Base-by-base conservation (phyloP, 2,797 vertebrate species). In the Psittacula echo region DNA sequence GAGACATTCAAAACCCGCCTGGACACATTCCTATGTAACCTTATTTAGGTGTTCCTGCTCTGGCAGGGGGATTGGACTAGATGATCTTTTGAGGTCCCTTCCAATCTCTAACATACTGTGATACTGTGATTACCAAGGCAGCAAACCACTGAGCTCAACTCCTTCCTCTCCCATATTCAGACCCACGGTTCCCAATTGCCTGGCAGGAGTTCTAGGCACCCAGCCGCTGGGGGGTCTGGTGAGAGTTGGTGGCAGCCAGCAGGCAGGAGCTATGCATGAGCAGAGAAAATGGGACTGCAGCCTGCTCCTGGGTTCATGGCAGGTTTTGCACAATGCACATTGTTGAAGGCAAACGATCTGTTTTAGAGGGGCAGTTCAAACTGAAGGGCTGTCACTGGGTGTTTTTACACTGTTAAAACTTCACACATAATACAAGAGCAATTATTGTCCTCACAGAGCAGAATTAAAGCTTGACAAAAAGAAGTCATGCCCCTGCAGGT, bases 381-480 rank as follows among this genome's bases (percentile, higher is more conserved):
- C 23, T 18, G n/a, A 78, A 18, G 27, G 42, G 61, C 34, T 5
- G 2, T n/a, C 45, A 62, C 42, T 21, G n/a, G 62, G 37, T 37
- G 41, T 20, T 76, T 94, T 67, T 51, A 37, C 19, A 32, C 54
- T 44, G 29, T 47, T 73, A 68, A 53, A 93, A 45, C 20, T 74
- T 42, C 51, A 32, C 61, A 44, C 8, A 16, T 29, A 67, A 50
- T 7, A 48, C 37, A 85, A 74, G 44, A 85, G 11, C 4, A 13
- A 65, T 72, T 77, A 87, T 44, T 11, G 11, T 76, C 56, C 34
- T 89, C 58, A 87, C 7, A 75, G 73, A 85, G 64, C 23, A 83
- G 51, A 92, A 53, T 53, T 83, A 87, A 87, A 94, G 45, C 78
- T 65, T 74, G 90, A 92, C 64, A 92, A 77, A 87, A 93, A 51